Percentiles rank a stretch among this genome's conserved stretches.
phyloP scores from a whole-genome alignment of 1,140 invertebrate species.

The Microplitis mediator region DNA sequence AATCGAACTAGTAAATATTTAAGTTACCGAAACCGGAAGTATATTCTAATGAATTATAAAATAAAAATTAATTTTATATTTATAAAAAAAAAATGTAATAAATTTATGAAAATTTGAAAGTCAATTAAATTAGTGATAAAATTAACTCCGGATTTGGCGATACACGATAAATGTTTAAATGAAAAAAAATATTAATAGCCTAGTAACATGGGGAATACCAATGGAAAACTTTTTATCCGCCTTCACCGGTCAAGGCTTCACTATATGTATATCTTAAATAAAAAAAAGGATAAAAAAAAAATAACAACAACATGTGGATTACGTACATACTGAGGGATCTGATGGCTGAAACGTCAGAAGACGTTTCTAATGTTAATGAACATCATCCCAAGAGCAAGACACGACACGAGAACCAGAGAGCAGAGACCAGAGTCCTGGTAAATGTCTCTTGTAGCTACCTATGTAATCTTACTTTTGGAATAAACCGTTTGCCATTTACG shows the following conservation, averaged over 20 bases:
- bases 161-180: not conserved
- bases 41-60: too few relatives aligned
- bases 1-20: too few relatives aligned
- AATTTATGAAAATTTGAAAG: too few relatives aligned
- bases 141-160: too few relatives aligned
- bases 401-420: not conserved
- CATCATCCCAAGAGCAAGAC: slow-evolving; percentile 1
- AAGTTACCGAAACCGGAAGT: too few relatives aligned
- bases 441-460: slow-evolving; percentile 10
- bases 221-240: not conserved
- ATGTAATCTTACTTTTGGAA: slow-evolving; percentile 31
- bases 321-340: slow-evolving; percentile 3
- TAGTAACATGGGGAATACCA: not conserved
- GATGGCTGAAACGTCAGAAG: not conserved
- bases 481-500: slow-evolving; percentile 33
- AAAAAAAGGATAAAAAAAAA: not conserved
- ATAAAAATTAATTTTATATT: too few relatives aligned
- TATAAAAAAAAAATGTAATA: too few relatives aligned
- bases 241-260: slow-evolving; percentile 1
- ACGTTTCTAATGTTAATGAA: slow-evolving; percentile 33
- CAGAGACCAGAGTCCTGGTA: too few relatives aligned
- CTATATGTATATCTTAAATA: too few relatives aligned
- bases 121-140: too few relatives aligned
- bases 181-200: slow-evolving; percentile 5
- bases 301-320: slow-evolving; percentile 27